These are phyloP conservation scores for Tryphoninae sp. DNA, from an alignment of 2,888 invertebrate genomes.

Conservation along the genomic window DNA sequence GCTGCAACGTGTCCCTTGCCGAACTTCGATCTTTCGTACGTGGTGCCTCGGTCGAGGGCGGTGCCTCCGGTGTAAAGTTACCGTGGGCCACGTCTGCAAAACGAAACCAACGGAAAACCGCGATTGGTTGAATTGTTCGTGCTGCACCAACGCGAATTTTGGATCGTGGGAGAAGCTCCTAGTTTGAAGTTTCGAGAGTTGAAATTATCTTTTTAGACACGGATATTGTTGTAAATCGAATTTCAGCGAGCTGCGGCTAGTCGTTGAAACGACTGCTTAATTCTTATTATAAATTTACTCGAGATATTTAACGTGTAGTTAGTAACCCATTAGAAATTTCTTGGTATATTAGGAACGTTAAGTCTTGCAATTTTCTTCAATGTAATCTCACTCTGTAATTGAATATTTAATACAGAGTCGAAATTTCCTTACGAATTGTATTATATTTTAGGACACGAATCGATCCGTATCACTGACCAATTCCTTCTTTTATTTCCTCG, in stretches of 20 bases:
- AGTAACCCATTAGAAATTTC: no score
- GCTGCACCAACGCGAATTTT: neutral
- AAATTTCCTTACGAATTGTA: neutral
- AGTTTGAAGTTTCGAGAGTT: neutral
- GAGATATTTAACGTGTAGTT: no score
- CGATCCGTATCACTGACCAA: conserved; percentile 4
- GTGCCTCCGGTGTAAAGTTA: conserved; percentile 83
- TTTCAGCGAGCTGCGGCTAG: no score
- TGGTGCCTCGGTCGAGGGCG: conserved; percentile 80
- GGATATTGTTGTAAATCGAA: neutral
- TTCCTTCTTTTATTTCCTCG: conserved; percentile 17
- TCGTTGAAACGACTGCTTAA: no score
- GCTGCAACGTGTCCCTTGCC: conserved; percentile 74
- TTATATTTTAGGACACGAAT: conserved; percentile 10
- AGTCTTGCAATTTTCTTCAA: neutral
- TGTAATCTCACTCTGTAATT: neutral
- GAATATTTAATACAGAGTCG: no score
- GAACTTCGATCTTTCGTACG: conserved; percentile 75
- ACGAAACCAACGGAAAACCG: conserved; percentile 37
- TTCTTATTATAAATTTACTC: no score
- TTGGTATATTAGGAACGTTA: neutral
- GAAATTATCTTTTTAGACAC: neutral
- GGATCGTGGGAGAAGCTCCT: no score
- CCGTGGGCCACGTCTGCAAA: conserved; percentile 83
- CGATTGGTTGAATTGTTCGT: conserved; percentile 20